Percentiles rank a stretch among this genome's conserved stretches.
phyloP scores from a whole-genome alignment of 1,140 invertebrate species.

The Cepaea nemoralis region DNA sequence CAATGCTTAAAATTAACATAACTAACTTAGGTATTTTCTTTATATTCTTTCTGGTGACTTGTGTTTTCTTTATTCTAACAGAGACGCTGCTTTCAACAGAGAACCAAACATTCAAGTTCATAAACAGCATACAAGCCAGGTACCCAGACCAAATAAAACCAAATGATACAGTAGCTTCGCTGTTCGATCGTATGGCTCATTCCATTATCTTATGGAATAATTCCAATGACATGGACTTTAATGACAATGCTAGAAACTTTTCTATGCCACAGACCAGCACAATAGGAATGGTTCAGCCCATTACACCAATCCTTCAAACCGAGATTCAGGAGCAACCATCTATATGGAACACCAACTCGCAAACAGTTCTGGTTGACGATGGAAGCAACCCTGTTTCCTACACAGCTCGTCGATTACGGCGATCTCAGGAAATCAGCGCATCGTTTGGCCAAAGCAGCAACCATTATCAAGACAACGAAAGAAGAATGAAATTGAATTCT shows the following conservation, averaged over 20 bases:
- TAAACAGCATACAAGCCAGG: slow-evolving; percentile 5
- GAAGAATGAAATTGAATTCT: not conserved
- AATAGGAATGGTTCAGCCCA: not conserved
- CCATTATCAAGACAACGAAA: slow-evolving; percentile 2
- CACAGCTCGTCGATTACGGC: not conserved
- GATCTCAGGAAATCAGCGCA: not conserved
- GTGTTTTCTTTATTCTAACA: slow-evolving; percentile 23
- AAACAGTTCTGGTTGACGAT: not conserved
- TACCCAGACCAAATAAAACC: slow-evolving; percentile 34
- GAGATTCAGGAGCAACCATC: not conserved
- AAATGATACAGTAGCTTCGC: slow-evolving; percentile 18
- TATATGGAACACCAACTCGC: not conserved
- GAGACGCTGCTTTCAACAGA: slow-evolving; percentile 40
- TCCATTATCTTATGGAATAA: slow-evolving; percentile 43
- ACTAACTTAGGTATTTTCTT: too few species aligned
- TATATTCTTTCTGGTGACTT: too few species aligned
- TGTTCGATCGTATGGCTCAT: slow-evolving; percentile 32
- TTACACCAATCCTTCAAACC: not conserved
- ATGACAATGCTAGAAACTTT: not conserved
- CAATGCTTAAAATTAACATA: too few species aligned
- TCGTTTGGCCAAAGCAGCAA: not conserved
- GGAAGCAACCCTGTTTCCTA: not conserved
- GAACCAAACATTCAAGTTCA: slow-evolving; percentile 35
- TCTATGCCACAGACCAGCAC: not conserved
- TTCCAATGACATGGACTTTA: slow-evolving; percentile 8